A percentile compares a stretch with the other conserved stretches of the same genome.
Evolutionary conservation across 2,888 invertebrate species (phyloP).

Genomic region (Mesoligia furuncula): DNA sequence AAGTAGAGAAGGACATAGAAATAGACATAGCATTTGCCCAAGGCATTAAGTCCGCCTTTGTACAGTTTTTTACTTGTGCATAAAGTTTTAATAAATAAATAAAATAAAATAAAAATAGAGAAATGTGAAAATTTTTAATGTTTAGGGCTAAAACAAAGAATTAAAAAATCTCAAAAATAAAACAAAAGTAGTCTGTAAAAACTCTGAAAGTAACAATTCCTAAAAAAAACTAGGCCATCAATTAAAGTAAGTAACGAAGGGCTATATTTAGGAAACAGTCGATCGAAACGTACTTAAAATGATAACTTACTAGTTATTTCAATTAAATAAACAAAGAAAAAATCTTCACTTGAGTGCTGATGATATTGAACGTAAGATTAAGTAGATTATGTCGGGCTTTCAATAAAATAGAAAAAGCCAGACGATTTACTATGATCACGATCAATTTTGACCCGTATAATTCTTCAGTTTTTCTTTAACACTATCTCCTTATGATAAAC

Average conservation of each 20-base stretch:
- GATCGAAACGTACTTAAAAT: slow-evolving; percentile 78
- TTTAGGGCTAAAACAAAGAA: background rate
- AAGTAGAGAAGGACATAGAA: background rate
- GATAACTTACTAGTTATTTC: slow-evolving; percentile 46
- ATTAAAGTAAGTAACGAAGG: slow-evolving; percentile 72
- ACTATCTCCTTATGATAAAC: background rate
- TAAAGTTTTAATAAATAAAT: too few species aligned
- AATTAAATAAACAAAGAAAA: background rate
- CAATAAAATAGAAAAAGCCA: slow-evolving; percentile 60
- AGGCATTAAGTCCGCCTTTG: too few species aligned
- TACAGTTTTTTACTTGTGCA: too few species aligned
- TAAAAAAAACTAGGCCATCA: slow-evolving; percentile 34
- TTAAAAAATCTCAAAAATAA: background rate
- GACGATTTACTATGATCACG: slow-evolving; percentile 71
- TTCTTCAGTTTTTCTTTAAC: background rate
- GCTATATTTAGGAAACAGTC: slow-evolving; percentile 69
- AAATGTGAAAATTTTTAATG: background rate
- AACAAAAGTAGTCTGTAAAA: background rate
- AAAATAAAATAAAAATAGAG: too few species aligned
- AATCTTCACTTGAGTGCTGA: background rate
- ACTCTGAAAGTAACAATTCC: too few species aligned
- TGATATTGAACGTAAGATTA: slow-evolving; percentile 58
- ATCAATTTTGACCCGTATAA: slow-evolving; percentile 43
- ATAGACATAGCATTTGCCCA: too few species aligned
- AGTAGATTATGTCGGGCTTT: slow-evolving; percentile 70